Evolutionary conservation across 30 jellyfish, hydroid and myxozoan species (phyloP), one percentile per base, ranked within the genome.

Genomic region (Hydractinia echinata): DNA sequence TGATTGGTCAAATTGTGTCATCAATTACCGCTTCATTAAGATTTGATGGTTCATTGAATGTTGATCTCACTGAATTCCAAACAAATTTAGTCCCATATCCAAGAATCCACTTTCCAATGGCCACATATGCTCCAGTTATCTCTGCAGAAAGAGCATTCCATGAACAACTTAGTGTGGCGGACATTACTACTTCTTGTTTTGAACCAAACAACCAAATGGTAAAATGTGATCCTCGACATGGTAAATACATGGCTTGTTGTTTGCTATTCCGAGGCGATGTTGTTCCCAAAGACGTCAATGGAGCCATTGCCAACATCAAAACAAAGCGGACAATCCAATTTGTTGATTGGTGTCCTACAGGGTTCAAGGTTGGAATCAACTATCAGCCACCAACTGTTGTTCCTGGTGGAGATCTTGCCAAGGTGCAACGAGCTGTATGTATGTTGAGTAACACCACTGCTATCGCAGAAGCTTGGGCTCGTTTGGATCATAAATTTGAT

Each of bases 31-130:
- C 97, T 4, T 86, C 96, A 10, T 77, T 91, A 18, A 74, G 97
- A 19, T 91, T 86, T 67, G 97, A 87, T 16, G 97, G 97, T 11
- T 94, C 84, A 48, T 79, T 90, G 76, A 90, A 90, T 79, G 97
- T 90, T 19, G 97, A 90, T 77, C 72, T 90, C 71, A 90, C 88
- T 55, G 97, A 90, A 52, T 90, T 90, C 77, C 97, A 90, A 79
- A 90, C 97, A 30, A 90, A 90, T 53, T 70, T 90, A 68, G 97
- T 90, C 6, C 97, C 97, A 50, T 90, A 90, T 72, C 97, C 97
- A 4, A 55, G 96, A 54, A 90, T 90, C 83, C 97, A 90, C 74
- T 90, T 90, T 86, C 97, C 97, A 13, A 62, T 90, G 87, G 95
- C 96, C 16, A 86, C 93, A 50, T 90, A 73, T 64, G 93, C 97